Conservation (phyloP, 2,113 vertebrate genomes). For the Cyphomyrus plagiostoma region DNA sequence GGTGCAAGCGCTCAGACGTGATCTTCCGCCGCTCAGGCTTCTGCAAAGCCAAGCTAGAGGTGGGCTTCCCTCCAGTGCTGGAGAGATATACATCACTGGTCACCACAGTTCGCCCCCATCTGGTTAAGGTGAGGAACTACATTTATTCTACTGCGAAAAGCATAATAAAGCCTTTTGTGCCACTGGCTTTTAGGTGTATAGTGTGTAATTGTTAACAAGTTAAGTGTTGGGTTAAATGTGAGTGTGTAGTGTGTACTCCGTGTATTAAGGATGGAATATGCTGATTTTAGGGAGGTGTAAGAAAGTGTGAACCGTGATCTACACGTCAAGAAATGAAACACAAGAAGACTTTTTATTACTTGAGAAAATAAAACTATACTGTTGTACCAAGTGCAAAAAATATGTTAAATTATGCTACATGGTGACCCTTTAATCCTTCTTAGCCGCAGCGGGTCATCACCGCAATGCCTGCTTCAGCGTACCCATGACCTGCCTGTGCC, state of each 20-base stretch:
- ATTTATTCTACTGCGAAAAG: neutral
- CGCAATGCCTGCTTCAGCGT: neutral
- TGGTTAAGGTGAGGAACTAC: conserved; percentile 73
- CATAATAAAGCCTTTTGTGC: neutral
- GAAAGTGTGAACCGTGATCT: neutral
- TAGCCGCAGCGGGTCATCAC: neutral
- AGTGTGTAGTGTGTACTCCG: neutral
- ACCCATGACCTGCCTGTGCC: neutral
- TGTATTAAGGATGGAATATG: neutral
- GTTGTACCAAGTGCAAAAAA: neutral
- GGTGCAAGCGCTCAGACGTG: conserved; percentile 88
- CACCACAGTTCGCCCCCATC: conserved; percentile 82
- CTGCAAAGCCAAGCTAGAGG: conserved; percentile 83
- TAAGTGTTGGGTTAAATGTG: neutral
- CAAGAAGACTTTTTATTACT: neutral
- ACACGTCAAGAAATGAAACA: neutral
- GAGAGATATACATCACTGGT: conserved; percentile 86
- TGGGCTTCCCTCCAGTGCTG: conserved; percentile 84
- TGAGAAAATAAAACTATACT: neutral
- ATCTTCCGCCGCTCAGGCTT: conserved; percentile 79
- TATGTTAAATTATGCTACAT: neutral
- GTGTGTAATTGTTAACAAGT: neutral
- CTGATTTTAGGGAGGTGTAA: neutral
- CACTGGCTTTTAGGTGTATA: neutral
- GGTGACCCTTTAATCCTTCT: neutral